A percentile compares a stretch with the other conserved stretches of the same genome.
Evolutionary conservation across 2,888 invertebrate species (phyloP).

Genomic region (Synanthedon andrenaeformis): DNA sequence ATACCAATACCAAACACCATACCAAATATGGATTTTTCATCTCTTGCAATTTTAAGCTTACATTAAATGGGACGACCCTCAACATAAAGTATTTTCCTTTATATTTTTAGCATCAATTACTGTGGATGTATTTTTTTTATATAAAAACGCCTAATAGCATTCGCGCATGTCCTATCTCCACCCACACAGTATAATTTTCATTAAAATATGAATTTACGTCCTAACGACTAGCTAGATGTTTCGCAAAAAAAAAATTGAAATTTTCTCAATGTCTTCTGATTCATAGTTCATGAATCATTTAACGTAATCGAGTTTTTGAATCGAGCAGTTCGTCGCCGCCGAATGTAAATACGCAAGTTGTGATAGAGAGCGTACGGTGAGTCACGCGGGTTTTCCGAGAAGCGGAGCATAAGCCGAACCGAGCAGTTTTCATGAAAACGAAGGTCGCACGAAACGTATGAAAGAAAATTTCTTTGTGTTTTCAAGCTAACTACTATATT

Average conservation of each 20-base stretch:
- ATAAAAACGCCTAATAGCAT: too few species aligned
- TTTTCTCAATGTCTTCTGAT: slow-evolving; percentile 54
- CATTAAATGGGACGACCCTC: too few species aligned
- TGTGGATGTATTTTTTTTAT: too few species aligned
- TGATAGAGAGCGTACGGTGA: slow-evolving; percentile 51
- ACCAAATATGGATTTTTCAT: too few species aligned
- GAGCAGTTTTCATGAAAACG: slow-evolving; percentile 61
- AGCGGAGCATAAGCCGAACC: slow-evolving; percentile 40
- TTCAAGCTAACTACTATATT: neutral
- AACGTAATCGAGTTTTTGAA: slow-evolving; percentile 67
- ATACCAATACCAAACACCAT: too few species aligned
- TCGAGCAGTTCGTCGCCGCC: slow-evolving; percentile 35
- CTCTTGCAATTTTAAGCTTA: too few species aligned
- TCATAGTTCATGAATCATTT: slow-evolving; percentile 63
- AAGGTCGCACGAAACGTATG: slow-evolving; percentile 32
- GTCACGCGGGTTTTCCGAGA: slow-evolving; percentile 69
- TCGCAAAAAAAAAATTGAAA: slow-evolving; percentile 13
- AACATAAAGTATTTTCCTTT: too few species aligned
- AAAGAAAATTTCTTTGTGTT: neutral
- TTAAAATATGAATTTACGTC: too few species aligned
- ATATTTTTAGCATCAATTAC: too few species aligned
- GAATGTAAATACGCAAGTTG: slow-evolving; percentile 60
- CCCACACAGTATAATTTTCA: too few species aligned
- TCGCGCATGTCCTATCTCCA: too few species aligned
- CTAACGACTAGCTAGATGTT: too few species aligned